Evolutionary conservation across 1,140 invertebrate genomes (phyloP), one percentile per base, ranked within the genome.

Genomic region (Drosophila equinoxialis): DNA sequence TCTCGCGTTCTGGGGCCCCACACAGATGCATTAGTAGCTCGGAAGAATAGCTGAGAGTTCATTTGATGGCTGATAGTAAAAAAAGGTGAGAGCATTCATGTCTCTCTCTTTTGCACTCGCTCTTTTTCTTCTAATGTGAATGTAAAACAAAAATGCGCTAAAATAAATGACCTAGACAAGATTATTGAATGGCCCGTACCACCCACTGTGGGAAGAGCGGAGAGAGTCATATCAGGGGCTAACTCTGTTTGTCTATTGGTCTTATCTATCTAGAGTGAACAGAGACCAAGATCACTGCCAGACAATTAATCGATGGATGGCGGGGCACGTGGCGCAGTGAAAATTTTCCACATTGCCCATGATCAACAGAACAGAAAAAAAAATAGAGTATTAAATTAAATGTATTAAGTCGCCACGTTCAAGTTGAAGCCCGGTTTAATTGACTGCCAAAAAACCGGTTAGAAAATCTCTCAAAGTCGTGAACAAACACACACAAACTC

Each of bases 401-500:
- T 20, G 55, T 41, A 33, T 66, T 72, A 69, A 65, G 73, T 63
- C 30, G 42, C 30, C 55, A 60, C 20, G 45, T 51, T 51, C 45
- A 51, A 51, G 45, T 51, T 10, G 57, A 74, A 68, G 57, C 63
- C 81, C 77, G 78, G 67, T 84, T 78, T 78, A 81, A 84, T 85
- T 60, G 60, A 76, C 63, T 57, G 65, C 70, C 64, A 20, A 30
- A 78, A 79, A 87, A 87, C 83, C 83, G 83, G 83, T 87, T 87
- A 87, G 84, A 87, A 87, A 87, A 87, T 87, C 79, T 58, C 77
- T 71, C 71, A 83, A 80, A 68, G 65, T 79, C 76, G 85, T 82
- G 82, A 23, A 51, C 17, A 51, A 51, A 51, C 45, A 48, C 17
- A 51, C 45, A 37, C 35, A 37, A 30, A 30, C 30, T 30, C 6